Evolutionary conservation across 1,140 invertebrate species (phyloP).

Genomic region (Matsumurasca onukii): DNA sequence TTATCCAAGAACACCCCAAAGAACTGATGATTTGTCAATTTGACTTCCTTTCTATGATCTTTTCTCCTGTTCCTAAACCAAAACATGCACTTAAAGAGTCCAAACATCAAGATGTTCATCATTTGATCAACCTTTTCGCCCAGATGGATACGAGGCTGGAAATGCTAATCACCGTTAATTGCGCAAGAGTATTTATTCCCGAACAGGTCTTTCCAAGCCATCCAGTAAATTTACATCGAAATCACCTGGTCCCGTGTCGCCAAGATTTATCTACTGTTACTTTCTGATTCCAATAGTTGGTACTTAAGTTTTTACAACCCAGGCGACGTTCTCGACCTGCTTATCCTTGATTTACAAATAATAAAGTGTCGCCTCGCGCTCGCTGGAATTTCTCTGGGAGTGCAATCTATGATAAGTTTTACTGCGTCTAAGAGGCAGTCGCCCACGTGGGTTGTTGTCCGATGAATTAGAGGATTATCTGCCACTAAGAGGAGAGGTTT

Average conservation of each 20-base stretch:
- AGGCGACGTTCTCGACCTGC: background rate
- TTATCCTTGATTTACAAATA: background rate
- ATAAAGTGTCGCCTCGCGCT: background rate
- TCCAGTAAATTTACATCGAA: background rate
- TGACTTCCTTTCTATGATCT: no score
- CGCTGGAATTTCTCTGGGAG: background rate
- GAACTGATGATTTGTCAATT: no score
- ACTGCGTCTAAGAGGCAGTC: background rate
- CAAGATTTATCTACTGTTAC: background rate
- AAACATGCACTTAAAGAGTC: no score
- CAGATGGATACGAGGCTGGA: background rate
- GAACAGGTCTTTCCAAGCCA: background rate
- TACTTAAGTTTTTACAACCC: background rate
- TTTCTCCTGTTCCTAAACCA: no score
- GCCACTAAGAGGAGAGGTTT: background rate
- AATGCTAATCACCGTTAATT: background rate
- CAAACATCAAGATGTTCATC: no score
- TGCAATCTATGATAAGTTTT: slow-evolving; percentile 1
- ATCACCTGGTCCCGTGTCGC: background rate
- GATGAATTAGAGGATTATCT: background rate
- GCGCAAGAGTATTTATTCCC: background rate
- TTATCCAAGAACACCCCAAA: no score
- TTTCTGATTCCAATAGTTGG: slow-evolving; percentile 1
- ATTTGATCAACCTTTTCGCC: no score
- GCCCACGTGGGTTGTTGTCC: background rate